These are phyloP conservation scores for Cetoscarus ocellatus DNA, from an alignment of 2,797 vertebrate genomes.

Conservation along the genomic window DNA sequence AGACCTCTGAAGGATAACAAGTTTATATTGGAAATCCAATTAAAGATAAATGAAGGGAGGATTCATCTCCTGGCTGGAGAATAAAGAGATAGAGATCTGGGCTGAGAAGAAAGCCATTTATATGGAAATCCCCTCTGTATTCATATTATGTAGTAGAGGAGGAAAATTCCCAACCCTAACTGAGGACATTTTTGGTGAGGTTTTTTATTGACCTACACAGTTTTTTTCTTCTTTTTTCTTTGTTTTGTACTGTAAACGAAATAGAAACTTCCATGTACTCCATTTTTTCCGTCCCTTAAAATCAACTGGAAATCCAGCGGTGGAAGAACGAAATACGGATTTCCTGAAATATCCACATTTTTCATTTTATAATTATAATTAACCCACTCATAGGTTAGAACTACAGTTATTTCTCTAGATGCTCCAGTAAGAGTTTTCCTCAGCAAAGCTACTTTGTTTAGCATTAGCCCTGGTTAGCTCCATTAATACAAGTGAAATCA, in stretches of 20 bases:
- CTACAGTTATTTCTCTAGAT: too few relatives aligned
- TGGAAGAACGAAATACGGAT: too few relatives aligned
- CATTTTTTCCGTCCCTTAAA: neutral
- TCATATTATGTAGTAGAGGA: slow-evolving; percentile 43
- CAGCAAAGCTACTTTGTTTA: too few relatives aligned
- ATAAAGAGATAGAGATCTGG: slow-evolving; percentile 59
- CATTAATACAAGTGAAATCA: too few relatives aligned
- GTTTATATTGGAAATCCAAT: slow-evolving; percentile 76
- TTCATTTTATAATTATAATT: too few relatives aligned
- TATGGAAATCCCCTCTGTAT: slow-evolving; percentile 71
- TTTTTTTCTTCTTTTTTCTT: neutral
- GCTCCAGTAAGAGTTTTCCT: too few relatives aligned
- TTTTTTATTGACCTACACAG: slow-evolving; percentile 15
- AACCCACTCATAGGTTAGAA: too few relatives aligned
- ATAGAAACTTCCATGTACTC: slow-evolving; percentile 7
- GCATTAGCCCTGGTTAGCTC: too few relatives aligned
- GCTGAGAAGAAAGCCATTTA: slow-evolving; percentile 61
- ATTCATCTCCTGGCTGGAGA: slow-evolving; percentile 62
- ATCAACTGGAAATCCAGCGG: neutral
- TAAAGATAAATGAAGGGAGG: slow-evolving; percentile 75
- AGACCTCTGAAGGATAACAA: slow-evolving; percentile 61
- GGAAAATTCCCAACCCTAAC: slow-evolving; percentile 10
- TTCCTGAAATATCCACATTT: too few relatives aligned
- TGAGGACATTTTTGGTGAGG: neutral
- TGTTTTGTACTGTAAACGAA: neutral